A percentile compares a stretch with the other conserved stretches of the same genome.
phyloP scores from a whole-genome alignment of 30 jellyfish, hydroid and myxozoan genomes.

The Hydra vulgaris region DNA sequence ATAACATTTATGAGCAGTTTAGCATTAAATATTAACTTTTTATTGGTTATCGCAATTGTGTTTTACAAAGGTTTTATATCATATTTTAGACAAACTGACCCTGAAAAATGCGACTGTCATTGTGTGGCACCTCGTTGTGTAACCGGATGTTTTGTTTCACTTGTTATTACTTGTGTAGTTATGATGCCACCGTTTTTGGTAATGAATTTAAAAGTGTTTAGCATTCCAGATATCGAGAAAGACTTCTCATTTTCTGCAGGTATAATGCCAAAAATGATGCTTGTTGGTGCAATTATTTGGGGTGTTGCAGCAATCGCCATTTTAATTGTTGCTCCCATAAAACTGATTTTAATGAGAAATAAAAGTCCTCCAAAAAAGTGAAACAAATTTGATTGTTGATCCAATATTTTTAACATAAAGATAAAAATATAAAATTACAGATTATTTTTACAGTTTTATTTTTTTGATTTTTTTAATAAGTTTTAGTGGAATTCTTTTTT shows the following conservation, averaged over 20 bases:
- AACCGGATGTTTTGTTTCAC: slow-evolving; percentile 35
- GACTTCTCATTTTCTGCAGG: background rate
- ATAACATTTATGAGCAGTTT: slow-evolving; percentile 24
- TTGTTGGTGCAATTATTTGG: slow-evolving; percentile 90
- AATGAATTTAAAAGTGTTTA: background rate
- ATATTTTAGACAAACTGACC: slow-evolving; percentile 33
- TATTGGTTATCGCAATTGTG: slow-evolving; percentile 24
- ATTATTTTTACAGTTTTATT: too few species aligned
- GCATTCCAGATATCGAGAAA: background rate
- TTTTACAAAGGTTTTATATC: slow-evolving; percentile 44
- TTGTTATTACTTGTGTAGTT: slow-evolving; percentile 25
- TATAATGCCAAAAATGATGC: slow-evolving; percentile 64
- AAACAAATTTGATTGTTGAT: too few species aligned
- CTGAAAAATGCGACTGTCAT: slow-evolving; percentile 48
- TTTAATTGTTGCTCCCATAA: slow-evolving; percentile 24
- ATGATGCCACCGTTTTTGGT: slow-evolving; percentile 46
- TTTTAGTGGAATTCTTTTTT: too few species aligned
- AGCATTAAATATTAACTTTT: slow-evolving; percentile 20
- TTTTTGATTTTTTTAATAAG: too few species aligned
- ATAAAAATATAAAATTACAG: too few species aligned
- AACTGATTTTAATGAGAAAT: slow-evolving; percentile 23
- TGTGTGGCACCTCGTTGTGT: slow-evolving; percentile 40
- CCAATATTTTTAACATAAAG: too few species aligned
- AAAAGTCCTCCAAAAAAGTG: slow-evolving; percentile 12
- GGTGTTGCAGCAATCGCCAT: slow-evolving; percentile 53